These are phyloP conservation scores for Mormyrus iriodes DNA, from an alignment of 2,113 vertebrate species.

Conservation along the genomic window DNA sequence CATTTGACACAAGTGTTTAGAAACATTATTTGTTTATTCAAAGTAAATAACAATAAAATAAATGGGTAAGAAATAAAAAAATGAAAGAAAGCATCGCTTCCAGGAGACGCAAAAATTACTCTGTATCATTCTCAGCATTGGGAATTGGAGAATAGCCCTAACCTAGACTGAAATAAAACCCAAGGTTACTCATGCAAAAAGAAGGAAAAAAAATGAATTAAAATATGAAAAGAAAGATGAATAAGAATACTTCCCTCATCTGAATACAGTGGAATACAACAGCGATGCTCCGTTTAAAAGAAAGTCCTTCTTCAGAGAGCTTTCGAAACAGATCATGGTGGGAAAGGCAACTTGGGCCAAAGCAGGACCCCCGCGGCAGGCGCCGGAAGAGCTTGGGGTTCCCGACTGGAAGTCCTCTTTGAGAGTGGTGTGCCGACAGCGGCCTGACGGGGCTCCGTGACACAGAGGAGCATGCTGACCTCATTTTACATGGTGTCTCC, in stretches of 20 bases:
- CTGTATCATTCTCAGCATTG: not conserved
- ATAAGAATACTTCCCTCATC: not conserved
- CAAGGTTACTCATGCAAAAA: constrained; percentile 8
- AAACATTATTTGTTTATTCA: not conserved
- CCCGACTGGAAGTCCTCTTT: not conserved
- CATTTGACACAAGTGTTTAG: not conserved
- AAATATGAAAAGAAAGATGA: constrained; percentile 15
- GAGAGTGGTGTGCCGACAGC: not conserved
- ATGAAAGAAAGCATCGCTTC: not conserved
- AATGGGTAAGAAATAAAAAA: not conserved
- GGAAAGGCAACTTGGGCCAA: not conserved
- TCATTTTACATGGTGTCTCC: not conserved
- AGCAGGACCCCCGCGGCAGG: not conserved
- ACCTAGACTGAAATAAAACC: not conserved
- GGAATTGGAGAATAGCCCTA: not conserved
- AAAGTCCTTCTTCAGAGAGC: not conserved
- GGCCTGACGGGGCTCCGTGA: not conserved
- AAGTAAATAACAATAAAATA: not conserved
- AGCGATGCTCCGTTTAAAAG: not conserved
- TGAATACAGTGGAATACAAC: not conserved
- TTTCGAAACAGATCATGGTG: not conserved
- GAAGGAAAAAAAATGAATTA: not conserved
- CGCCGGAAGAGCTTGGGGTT: not conserved
- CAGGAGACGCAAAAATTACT: not conserved
- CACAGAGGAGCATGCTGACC: not conserved